These are phyloP conservation scores for Alloplasta piceator DNA, from an alignment of 2,888 invertebrate genomes.

Conservation along the genomic window DNA sequence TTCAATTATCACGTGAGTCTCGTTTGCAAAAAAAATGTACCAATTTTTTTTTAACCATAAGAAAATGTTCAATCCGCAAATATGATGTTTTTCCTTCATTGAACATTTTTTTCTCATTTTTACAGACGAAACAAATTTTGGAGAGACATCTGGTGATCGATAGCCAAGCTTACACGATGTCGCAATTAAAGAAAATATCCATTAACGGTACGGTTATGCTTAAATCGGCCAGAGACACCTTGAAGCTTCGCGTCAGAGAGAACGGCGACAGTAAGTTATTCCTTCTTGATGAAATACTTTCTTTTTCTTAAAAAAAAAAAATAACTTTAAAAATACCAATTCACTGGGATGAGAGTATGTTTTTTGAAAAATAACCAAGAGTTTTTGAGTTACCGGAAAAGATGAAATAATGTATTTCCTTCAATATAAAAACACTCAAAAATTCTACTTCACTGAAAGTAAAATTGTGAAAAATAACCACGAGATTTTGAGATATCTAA, in stretches of 20 bases:
- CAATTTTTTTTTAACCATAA: neutral
- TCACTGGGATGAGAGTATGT: no score
- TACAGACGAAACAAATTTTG: constrained; percentile 91
- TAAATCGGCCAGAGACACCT: constrained; percentile 89
- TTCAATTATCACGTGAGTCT: constrained; percentile 90
- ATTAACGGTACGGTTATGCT: constrained; percentile 89
- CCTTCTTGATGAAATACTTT: neutral
- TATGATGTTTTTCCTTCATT: constrained; percentile 7
- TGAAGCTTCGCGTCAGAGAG: constrained; percentile 90
- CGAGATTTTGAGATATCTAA: neutral
- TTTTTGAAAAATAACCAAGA: no score
- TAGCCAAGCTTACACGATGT: constrained; percentile 91
- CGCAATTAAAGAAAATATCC: constrained; percentile 88
- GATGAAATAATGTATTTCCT: no score
- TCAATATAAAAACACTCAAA: no score
- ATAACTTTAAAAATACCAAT: no score
- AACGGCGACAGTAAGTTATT: constrained; percentile 88
- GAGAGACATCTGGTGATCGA: constrained; percentile 95
- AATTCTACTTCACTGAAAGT: no score
- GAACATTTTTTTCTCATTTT: constrained; percentile 70
- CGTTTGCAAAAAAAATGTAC: constrained; percentile 20
- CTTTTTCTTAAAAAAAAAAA: no score
- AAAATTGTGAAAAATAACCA: no score
- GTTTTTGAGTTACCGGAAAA: no score
- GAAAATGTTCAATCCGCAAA: no score